These are phyloP conservation scores for Myxocyprinus asiaticus DNA, from an alignment of 2,113 vertebrate species.

Conservation along the genomic window DNA sequence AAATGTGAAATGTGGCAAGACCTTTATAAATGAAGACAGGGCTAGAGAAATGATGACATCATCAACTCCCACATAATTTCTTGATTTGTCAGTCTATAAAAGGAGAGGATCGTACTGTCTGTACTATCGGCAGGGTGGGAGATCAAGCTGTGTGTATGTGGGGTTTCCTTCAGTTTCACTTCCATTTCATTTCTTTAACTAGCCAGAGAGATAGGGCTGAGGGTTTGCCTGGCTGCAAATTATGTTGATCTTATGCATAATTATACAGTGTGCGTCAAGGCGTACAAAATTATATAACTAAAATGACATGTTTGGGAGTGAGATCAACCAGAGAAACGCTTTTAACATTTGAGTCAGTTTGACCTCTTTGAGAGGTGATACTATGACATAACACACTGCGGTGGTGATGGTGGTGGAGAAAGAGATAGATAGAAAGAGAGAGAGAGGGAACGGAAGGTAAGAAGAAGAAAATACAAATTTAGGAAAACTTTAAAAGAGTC, in stretches of 20 bases:
- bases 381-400: slow-evolving; percentile 38
- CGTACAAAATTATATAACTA: slow-evolving; percentile 40
- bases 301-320: slow-evolving; percentile 44
- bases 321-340: slow-evolving; percentile 26
- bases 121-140: background rate
- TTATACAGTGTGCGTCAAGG: slow-evolving; percentile 52
- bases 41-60: slow-evolving; percentile 73
- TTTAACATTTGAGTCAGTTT: slow-evolving; percentile 51
- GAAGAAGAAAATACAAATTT: no score
- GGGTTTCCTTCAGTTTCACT: no score
- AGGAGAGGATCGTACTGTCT: background rate
- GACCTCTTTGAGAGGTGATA: slow-evolving; percentile 17
- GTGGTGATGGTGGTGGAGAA: background rate
- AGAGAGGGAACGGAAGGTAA: no score
- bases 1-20: slow-evolving; percentile 69
- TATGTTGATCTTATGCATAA: slow-evolving; percentile 35
- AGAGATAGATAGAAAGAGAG: no score
- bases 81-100: slow-evolving; percentile 70
- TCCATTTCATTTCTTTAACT: no score
- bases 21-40: slow-evolving; percentile 58
- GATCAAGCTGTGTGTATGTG: background rate
- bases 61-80: slow-evolving; percentile 72
- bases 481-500: no score
- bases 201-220: no score
- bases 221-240: no score